A percentile compares a stretch with the other conserved stretches of the same genome.
phyloP scores from a whole-genome alignment of 1,140 invertebrate genomes.

The Lanistes nyassanus region DNA sequence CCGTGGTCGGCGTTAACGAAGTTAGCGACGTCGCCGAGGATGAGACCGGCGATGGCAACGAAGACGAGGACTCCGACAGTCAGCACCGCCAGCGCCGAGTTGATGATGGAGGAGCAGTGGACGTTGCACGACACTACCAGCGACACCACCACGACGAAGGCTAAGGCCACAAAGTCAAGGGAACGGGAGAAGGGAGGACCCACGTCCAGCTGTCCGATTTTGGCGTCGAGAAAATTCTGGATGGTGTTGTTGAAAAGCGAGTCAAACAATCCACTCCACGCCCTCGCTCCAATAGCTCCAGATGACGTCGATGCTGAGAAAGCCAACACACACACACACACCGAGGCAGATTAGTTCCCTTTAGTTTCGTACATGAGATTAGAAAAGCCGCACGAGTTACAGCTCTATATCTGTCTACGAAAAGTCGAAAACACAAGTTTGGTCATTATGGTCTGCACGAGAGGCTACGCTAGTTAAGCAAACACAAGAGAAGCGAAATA shows the following conservation, averaged over 20 bases:
- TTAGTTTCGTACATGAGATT: no score
- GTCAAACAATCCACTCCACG: slow-evolving; percentile 61
- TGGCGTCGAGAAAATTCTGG: slow-evolving; percentile 32
- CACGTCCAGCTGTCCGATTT: slow-evolving; percentile 29
- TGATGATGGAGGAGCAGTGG: slow-evolving; percentile 43
- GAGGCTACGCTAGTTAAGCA: no score
- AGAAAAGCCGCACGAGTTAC: no score
- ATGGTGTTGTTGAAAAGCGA: slow-evolving; percentile 51
- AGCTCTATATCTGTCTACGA: no score
- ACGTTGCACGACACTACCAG: slow-evolving; percentile 43
- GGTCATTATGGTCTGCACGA: no score
- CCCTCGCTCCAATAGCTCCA: slow-evolving; percentile 50
- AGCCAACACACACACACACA: background rate
- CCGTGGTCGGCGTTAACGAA: slow-evolving; percentile 42
- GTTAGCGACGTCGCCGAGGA: slow-evolving; percentile 41
- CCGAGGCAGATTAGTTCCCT: no score
- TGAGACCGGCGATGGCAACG: slow-evolving; percentile 73
- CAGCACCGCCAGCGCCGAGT: slow-evolving; percentile 40
- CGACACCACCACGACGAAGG: slow-evolving; percentile 45
- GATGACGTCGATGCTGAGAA: slow-evolving; percentile 74
- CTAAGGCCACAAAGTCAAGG: slow-evolving; percentile 40
- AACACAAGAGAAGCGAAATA: no score
- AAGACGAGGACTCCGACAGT: slow-evolving; percentile 46
- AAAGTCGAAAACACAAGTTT: no score
- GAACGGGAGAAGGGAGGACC: slow-evolving; percentile 34